Evolutionary conservation across 1,140 invertebrate genomes (phyloP).

Genomic region (Temnothorax longispinosus): DNA sequence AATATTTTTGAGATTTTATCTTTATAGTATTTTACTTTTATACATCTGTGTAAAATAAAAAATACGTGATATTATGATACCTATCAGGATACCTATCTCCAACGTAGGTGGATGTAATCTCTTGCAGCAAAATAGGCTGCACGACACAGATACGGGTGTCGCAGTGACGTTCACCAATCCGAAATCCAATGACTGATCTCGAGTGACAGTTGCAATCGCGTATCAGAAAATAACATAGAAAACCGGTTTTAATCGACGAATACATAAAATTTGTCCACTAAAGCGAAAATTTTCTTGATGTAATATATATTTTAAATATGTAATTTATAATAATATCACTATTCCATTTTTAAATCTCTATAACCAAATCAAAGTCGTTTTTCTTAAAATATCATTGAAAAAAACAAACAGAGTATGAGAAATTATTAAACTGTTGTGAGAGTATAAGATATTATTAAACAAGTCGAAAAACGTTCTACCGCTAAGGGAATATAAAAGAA

Average conservation of each 20-base stretch:
- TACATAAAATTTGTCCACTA: conserved; percentile 22
- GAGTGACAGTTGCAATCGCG: conserved; percentile 53
- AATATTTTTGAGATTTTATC: neutral
- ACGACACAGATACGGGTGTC: conserved; percentile 49
- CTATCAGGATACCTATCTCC: conserved; percentile 33
- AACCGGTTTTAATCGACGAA: conserved; percentile 33
- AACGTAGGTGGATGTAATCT: conserved; percentile 42
- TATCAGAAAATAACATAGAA: conserved; percentile 51
- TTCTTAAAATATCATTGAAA: neutral
- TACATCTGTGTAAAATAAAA: neutral
- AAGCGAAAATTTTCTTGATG: conserved; percentile 5
- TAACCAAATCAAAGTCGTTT: neutral
- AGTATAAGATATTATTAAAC: neutral
- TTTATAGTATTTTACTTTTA: neutral
- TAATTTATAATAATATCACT: neutral
- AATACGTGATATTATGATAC: conserved; percentile 43
- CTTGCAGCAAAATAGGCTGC: conserved; percentile 52
- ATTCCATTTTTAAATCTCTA: neutral
- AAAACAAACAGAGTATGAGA: neutral
- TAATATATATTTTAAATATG: neutral
- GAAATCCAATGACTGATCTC: conserved; percentile 47
- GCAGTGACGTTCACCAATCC: conserved; percentile 45
- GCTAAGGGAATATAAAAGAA: neutral
- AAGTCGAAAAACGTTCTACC: neutral
- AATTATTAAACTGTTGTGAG: neutral